phyloP scores from a whole-genome alignment of 2,113 vertebrate species.

The Pygoscelis adeliae region DNA sequence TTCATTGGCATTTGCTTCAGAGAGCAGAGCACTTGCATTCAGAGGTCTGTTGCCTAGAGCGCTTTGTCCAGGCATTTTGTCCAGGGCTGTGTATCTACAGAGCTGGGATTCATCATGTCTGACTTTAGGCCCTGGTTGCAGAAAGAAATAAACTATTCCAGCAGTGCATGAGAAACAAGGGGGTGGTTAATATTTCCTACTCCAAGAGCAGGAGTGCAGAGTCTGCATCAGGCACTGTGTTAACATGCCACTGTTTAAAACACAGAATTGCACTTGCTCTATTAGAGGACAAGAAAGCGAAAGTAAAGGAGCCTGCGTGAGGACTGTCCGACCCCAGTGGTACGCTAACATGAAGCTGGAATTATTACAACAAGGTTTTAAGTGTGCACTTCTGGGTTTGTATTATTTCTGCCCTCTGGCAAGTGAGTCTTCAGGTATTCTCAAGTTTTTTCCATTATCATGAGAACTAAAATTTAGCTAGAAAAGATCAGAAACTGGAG shows the following conservation, averaged over 20 bases:
- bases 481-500: background rate
- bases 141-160: background rate
- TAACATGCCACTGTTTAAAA: background rate
- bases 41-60: background rate
- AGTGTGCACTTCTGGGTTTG: background rate
- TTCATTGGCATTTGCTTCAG: background rate
- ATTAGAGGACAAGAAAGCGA: background rate
- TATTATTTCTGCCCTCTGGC: background rate
- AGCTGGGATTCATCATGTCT: background rate
- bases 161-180: background rate
- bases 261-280: rapidly evolving
- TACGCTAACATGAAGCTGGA: background rate
- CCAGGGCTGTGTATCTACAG: background rate
- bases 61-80: background rate
- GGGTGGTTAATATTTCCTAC: background rate
- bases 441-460: background rate
- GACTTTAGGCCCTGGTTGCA: background rate
- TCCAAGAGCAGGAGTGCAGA: background rate
- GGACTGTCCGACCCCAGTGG: no score
- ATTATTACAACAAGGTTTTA: background rate
- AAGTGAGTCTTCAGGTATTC: background rate
- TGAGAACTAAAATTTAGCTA: background rate
- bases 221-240: background rate
- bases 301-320: background rate
- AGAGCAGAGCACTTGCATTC: background rate